Evolutionary conservation across 23 tunicate species (phyloP), one percentile per base, ranked within the genome.

Genomic region (Ascidia mentula): DNA sequence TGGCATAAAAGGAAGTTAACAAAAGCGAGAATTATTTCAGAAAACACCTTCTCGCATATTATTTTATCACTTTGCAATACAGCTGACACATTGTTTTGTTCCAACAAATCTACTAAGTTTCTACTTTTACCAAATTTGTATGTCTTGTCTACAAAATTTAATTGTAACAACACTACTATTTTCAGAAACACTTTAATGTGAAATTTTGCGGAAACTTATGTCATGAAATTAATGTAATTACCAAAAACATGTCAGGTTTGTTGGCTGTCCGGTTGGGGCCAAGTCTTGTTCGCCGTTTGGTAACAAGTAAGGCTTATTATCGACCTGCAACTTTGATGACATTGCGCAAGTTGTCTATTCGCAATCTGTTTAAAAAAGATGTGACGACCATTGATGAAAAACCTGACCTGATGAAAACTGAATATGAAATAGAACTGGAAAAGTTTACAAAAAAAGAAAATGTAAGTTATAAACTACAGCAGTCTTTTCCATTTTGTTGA

Each of bases 401-500:
- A 9, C 28, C 7, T 9, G 13, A 3, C 22, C 4, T 53, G 0
- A 46, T 34, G 2, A 82, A 82, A 59, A 72, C 86, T 28, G 86
- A 82, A 46, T 82, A 82, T 82, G 86, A 73, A 82, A 73, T 82
- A 72, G 86, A 82, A 82, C 73, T 34, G 6, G 86, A 82, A 34
- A 73, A 53, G 32, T 40, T 82, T 42, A 30, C 9, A 30, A 46
- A 82, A 73, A 73, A 82, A 34, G 79, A 82, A 9, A 81, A 81
- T 20, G 85, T 81, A 5, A 81, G 73, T 76, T 42, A 9, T 12
- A 15, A 53, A 6, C 13, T n/a, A n/a, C n/a, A n/a, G n/a, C n/a
- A n/a, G n/a, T n/a, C n/a, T n/a, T n/a, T n/a, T n/a, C n/a, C n/a
- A n/a, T n/a, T n/a, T n/a, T n/a, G n/a, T n/a, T n/a, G n/a, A n/a